phyloP scores from a whole-genome alignment of 1,140 invertebrate genomes.

The Dendroctonus ponderosae region DNA sequence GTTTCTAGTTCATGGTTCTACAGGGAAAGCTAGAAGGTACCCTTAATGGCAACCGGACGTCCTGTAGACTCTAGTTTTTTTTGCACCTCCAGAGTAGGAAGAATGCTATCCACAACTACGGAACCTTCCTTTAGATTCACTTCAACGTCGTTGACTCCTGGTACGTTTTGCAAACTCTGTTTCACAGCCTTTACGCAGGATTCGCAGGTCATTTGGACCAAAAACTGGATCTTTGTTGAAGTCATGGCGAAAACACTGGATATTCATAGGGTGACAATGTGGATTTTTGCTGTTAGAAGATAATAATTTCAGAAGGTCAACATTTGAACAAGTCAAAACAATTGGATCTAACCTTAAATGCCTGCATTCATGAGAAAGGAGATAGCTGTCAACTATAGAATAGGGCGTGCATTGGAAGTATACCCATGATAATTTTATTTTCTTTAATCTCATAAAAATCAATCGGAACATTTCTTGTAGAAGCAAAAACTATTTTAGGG shows the following conservation, averaged over 20 bases:
- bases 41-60: constrained; percentile 67
- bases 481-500: too few species aligned
- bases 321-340: too few species aligned
- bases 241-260: constrained; percentile 34
- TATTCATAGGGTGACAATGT: constrained; percentile 4
- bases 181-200: constrained; percentile 60
- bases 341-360: too few species aligned
- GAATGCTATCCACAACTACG: constrained; percentile 64
- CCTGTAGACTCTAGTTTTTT: constrained; percentile 66
- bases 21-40: not conserved
- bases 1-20: not conserved
- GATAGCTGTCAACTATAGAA: too few species aligned
- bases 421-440: too few species aligned
- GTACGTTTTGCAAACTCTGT: constrained; percentile 53
- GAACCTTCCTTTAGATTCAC: constrained; percentile 61
- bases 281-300: not conserved
- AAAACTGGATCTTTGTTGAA: constrained; percentile 66
- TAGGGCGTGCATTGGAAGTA: too few species aligned
- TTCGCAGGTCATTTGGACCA: constrained; percentile 69
- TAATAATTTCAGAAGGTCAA: too few species aligned
- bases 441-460: too few species aligned
- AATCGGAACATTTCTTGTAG: too few species aligned
- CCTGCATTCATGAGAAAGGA: too few species aligned
- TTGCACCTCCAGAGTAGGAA: constrained; percentile 62
- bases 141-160: constrained; percentile 57